phyloP scores from a whole-genome alignment of 2,113 vertebrate genomes.

The Xiphias gladius region DNA sequence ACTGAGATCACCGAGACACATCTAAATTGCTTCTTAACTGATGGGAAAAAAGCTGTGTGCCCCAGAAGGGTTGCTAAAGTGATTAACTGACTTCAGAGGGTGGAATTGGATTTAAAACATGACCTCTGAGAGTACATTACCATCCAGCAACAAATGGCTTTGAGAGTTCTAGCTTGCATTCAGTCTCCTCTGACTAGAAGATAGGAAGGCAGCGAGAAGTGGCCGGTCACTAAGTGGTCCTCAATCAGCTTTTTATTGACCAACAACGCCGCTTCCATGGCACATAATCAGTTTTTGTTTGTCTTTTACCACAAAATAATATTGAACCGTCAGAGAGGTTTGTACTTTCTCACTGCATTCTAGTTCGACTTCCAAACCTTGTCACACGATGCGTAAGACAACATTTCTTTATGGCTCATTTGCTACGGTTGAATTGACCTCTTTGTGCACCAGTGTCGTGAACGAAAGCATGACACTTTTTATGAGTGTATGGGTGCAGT shows the following conservation, averaged over 20 bases:
- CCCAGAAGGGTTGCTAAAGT: slow-evolving; percentile 62
- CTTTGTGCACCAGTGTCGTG: slow-evolving; percentile 36
- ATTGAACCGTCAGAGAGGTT: slow-evolving; percentile 5
- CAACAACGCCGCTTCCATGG: neutral
- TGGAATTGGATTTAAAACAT: slow-evolving; percentile 71
- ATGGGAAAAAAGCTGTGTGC: slow-evolving; percentile 26
- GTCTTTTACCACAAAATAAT: slow-evolving; percentile 36
- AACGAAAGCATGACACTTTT: slow-evolving; percentile 51
- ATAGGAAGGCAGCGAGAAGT: slow-evolving; percentile 38
- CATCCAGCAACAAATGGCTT: slow-evolving; percentile 62
- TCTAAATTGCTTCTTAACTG: slow-evolving; percentile 50
- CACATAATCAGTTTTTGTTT: slow-evolving; percentile 52
- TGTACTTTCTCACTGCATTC: neutral
- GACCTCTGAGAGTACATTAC: slow-evolving; percentile 64
- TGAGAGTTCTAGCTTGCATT: slow-evolving; percentile 44
- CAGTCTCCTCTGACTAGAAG: slow-evolving; percentile 53
- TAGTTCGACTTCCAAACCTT: neutral
- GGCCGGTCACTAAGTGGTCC: slow-evolving; percentile 51
- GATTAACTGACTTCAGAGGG: slow-evolving; percentile 72
- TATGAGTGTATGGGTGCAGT: slow-evolving; percentile 24
- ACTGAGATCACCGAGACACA: slow-evolving; percentile 35
- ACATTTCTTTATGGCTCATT: slow-evolving; percentile 34
- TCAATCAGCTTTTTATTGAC: slow-evolving; percentile 70
- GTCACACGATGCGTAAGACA: neutral
- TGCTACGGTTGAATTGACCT: slow-evolving; percentile 19